phyloP scores from a whole-genome alignment of 2,888 invertebrate genomes.

The Incurvaria masculella region DNA sequence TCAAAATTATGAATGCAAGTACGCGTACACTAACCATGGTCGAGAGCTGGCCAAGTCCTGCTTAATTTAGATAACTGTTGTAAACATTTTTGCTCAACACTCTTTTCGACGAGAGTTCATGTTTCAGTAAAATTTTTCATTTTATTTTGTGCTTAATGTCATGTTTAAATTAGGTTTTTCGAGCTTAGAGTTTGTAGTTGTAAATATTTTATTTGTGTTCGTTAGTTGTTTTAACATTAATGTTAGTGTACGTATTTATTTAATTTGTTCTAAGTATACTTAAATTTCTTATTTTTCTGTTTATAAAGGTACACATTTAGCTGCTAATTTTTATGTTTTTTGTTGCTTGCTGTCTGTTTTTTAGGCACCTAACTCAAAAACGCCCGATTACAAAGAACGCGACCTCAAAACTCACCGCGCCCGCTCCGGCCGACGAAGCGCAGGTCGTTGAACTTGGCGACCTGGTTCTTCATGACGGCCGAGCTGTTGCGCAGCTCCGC shows the following conservation, averaged over 20 bases:
- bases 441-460: conserved; percentile 98
- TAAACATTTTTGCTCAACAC: conserved; percentile 1
- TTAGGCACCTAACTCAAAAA: too few relatives aligned
- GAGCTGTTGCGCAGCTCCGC: conserved; percentile 94
- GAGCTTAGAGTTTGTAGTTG: too few relatives aligned
- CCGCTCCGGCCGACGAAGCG: conserved; percentile 98
- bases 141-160: not conserved
- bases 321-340: too few relatives aligned
- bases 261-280: conserved; percentile 20
- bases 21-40: too few relatives aligned
- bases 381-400: conserved; percentile 32
- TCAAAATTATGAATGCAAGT: too few relatives aligned
- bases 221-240: not conserved
- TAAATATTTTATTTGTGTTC: too few relatives aligned
- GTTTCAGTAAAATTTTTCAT: conserved; percentile 12
- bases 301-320: too few relatives aligned
- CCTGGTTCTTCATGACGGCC: conserved; percentile 97
- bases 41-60: too few relatives aligned
- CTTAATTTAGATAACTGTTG: too few relatives aligned
- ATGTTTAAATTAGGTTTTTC: too few relatives aligned
- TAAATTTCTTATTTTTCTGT: not conserved
- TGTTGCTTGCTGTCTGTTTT: too few relatives aligned
- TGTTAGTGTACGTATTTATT: not conserved
- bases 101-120: not conserved
- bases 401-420: conserved; percentile 80